These are phyloP conservation scores for Ciconia maguari DNA, from an alignment of 2,113 vertebrate genomes.

Conservation along the genomic window DNA sequence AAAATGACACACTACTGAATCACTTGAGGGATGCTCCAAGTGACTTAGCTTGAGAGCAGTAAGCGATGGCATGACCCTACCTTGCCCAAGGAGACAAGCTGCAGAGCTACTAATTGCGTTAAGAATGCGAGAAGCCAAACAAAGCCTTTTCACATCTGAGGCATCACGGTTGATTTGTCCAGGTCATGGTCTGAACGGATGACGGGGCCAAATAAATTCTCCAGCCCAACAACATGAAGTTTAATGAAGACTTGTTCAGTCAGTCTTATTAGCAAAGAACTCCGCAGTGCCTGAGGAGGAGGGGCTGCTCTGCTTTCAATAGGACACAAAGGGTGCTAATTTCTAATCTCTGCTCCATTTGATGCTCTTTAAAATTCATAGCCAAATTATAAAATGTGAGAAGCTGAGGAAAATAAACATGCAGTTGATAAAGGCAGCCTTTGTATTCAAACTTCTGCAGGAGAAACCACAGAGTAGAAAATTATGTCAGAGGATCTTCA, in stretches of 20 bases:
- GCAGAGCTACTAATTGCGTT: conserved; percentile 36
- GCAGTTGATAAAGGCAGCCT: neutral
- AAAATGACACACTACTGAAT: neutral
- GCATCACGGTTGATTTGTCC: conserved; percentile 29
- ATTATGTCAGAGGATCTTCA: neutral
- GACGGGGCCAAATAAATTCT: conserved; percentile 29
- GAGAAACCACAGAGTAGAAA: neutral
- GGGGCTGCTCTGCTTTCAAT: conserved; percentile 14
- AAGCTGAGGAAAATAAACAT: neutral
- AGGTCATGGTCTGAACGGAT: neutral
- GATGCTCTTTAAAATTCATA: conserved; percentile 34
- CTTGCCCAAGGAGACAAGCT: neutral
- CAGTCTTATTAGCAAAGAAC: conserved; percentile 57
- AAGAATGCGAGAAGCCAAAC: conserved; percentile 32
- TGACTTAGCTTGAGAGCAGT: neutral
- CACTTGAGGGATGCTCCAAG: neutral
- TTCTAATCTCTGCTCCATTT: conserved; percentile 31
- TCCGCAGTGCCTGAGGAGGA: neutral
- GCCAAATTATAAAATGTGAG: conserved; percentile 19
- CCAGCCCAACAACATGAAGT: conserved; percentile 2
- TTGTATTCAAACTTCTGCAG: neutral
- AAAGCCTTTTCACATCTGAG: conserved; percentile 44
- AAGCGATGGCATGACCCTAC: neutral
- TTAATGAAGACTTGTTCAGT: conserved; percentile 64
- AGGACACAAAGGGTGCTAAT: conserved; percentile 54